These are phyloP conservation scores for Ptiloglossa arizonensis DNA, from an alignment of 1,140 invertebrate species.

Conservation along the genomic window DNA sequence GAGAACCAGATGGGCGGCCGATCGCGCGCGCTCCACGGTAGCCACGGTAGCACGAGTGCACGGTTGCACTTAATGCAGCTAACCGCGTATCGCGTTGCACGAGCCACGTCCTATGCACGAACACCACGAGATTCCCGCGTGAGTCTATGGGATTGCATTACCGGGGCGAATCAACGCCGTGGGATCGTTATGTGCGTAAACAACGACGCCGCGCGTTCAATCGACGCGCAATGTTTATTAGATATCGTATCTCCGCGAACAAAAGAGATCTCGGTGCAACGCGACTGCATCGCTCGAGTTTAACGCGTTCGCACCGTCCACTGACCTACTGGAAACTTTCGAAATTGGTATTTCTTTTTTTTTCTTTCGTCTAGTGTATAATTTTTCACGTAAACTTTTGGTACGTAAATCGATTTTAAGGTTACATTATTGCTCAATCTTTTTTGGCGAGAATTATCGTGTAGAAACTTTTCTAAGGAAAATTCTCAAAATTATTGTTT, in stretches of 20 bases:
- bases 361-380: too few relatives aligned
- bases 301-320: too few relatives aligned
- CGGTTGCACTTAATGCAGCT: not conserved
- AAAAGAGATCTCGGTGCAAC: not conserved
- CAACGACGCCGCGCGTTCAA: too few relatives aligned
- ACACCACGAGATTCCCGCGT: not conserved
- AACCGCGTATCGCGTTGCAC: constrained; percentile 19
- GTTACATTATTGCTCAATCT: too few relatives aligned
- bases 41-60: not conserved
- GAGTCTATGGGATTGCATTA: not conserved
- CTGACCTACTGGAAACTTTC: too few relatives aligned
- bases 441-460: too few relatives aligned
- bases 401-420: too few relatives aligned
- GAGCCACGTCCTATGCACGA: not conserved
- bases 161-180: not conserved
- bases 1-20: constrained; percentile 5
- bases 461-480: too few relatives aligned
- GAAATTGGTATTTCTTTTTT: too few relatives aligned
- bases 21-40: constrained; percentile 18
- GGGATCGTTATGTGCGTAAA: not conserved
- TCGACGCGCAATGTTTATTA: not conserved
- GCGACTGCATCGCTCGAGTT: too few relatives aligned
- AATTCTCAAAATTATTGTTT: too few relatives aligned
- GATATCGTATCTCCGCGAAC: not conserved
- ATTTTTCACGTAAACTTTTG: too few relatives aligned